phyloP scores from a whole-genome alignment of 2,113 vertebrate genomes.

The Phyllostomus discolor region DNA sequence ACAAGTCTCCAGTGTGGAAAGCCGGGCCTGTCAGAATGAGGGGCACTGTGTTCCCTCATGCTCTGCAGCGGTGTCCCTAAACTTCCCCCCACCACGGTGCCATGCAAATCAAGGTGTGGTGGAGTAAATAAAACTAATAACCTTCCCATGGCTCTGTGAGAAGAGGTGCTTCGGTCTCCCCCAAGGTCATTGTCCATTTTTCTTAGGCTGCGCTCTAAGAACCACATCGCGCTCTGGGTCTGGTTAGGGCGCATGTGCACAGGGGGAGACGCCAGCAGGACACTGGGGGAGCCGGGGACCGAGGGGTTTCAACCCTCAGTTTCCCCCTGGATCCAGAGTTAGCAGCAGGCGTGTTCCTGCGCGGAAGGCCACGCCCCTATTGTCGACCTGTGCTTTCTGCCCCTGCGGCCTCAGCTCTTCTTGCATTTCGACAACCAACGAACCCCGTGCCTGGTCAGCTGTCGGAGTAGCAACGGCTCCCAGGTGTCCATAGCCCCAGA shows the following conservation, averaged over 20 bases:
- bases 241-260: not conserved
- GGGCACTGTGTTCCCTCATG: not conserved
- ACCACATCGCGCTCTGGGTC: not conserved
- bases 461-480: not conserved
- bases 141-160: not conserved
- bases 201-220: not conserved
- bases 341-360: not conserved
- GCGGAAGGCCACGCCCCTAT: fast-evolving
- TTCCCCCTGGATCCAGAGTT: not conserved
- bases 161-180: not conserved
- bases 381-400: not conserved
- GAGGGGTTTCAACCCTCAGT: not conserved
- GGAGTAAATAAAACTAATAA: not conserved
- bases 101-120: not conserved
- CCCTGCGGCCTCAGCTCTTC: not conserved
- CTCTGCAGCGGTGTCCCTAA: not conserved
- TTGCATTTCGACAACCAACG: not conserved
- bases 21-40: not conserved
- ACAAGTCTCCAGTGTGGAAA: not conserved
- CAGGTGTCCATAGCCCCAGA: not conserved
- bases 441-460: not conserved
- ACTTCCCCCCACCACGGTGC: not conserved
- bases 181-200: not conserved
- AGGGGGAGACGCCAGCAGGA: not conserved
- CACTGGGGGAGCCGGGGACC: fast-evolving